Conservation (phyloP, 30 jellyfish, hydroid and myxozoan species). For the Chironex yamaguchii region DNA sequence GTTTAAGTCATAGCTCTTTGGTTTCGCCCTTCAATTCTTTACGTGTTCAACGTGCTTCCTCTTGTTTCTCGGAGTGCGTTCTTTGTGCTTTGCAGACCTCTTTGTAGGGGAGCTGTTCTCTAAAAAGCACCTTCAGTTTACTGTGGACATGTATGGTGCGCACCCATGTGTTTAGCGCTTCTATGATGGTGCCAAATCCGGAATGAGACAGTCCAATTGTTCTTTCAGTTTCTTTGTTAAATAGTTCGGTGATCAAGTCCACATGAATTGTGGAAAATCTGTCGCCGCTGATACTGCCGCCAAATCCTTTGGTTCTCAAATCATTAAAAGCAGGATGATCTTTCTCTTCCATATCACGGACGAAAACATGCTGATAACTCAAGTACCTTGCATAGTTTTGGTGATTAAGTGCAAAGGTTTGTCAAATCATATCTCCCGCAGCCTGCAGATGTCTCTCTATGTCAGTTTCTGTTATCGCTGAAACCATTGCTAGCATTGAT, state of each 20-base stretch:
- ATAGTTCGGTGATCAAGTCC: conserved; percentile 60
- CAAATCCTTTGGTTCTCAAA: conserved; percentile 16
- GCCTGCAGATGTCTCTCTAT: conserved; percentile 50
- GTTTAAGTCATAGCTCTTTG: conserved; percentile 27
- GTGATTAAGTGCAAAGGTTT: conserved; percentile 55
- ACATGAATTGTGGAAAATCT: conserved; percentile 53
- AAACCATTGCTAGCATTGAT: conserved; percentile 36
- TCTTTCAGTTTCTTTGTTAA: conserved; percentile 52
- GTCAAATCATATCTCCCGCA: conserved; percentile 25
- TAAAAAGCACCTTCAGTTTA: too few relatives aligned
- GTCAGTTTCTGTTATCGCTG: conserved; percentile 50
- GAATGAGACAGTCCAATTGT: conserved; percentile 54
- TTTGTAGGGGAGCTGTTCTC: too few relatives aligned
- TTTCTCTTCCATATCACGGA: neutral
- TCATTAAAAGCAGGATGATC: conserved; percentile 59
- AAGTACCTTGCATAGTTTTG: conserved; percentile 64
- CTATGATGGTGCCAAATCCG: conserved; percentile 41
- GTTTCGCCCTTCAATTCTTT: too few relatives aligned
- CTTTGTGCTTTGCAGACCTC: too few relatives aligned
- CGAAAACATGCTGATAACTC: conserved; percentile 30
- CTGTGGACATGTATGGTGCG: conserved; percentile 53
- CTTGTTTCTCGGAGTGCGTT: too few relatives aligned
- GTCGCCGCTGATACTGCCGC: conserved; percentile 48
- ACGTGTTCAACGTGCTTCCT: too few relatives aligned
- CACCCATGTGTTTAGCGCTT: conserved; percentile 49